Base-by-base conservation (phyloP, 1,140 invertebrate genomes). In the Platorchestia sp. region DNA sequence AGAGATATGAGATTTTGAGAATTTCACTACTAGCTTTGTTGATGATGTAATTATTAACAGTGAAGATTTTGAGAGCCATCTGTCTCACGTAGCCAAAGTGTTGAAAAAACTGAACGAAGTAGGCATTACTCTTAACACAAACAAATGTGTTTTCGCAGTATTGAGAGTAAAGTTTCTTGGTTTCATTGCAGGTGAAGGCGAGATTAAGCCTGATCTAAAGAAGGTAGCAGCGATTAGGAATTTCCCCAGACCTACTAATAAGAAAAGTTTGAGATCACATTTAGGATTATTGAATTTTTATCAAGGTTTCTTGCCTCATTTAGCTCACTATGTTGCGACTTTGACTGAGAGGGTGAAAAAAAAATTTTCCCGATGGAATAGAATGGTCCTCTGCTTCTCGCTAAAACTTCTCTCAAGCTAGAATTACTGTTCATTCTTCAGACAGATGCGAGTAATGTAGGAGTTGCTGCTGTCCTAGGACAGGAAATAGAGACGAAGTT, bases 251-350 rank as follows among this genome's bases (percentile, higher is more conserved):
- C 53, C 51, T 95, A 75, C 44, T 3, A 22, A 6, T 40, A 95
- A 87, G 14, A 75, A 95, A 47, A 27, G 40, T 93, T n/a, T 93
- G 40, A 42, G 45, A 40, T 93, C 91, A 44, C 47, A 47, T n/a
- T n/a, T 93, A 47, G 91, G 91, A n/a, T 93, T 93, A 45, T 40
- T 93, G 0, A 93, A 93, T 40, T 93, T 93, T 45, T 93, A 93
- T 40, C 10, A 44, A 10, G 10, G 10, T n/a, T 45, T 93, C 44
- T 10, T 93, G 19, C 91, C 43, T 45, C 43, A 93, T 45, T 14
- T 93, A 10, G 41, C 91, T 45, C 43, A 45, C 3, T 14, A 93
- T 47, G 43, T 45, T 7, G 40, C 45, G 7, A 6, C 43, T 6
- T 93, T 93, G 47, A 36, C 40, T 0, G 44, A 93, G 0, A 14